Percentiles rank a stretch among this genome's conserved stretches.
These are phyloP conservation scores for Bombus soroeensis DNA, from an alignment of 1,140 invertebrate genomes.

Conservation along the genomic window DNA sequence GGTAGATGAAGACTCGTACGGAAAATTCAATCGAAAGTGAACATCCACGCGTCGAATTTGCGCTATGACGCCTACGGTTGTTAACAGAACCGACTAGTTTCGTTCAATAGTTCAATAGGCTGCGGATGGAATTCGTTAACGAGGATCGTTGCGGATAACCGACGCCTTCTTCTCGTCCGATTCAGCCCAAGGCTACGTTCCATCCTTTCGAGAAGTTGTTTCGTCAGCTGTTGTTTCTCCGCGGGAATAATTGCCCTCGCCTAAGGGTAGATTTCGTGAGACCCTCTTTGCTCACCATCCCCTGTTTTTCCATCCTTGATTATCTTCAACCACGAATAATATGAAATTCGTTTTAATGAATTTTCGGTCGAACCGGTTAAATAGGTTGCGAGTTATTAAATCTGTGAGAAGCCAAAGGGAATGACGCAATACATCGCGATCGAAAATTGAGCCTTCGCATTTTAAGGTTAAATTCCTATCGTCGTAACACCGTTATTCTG, in stretches of 20 bases:
- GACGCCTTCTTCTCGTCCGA: neutral
- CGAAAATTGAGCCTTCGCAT: neutral
- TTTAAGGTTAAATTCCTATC: neutral
- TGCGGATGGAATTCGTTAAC: slow-evolving; percentile 29
- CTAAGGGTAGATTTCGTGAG: no score
- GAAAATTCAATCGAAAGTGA: slow-evolving; percentile 1
- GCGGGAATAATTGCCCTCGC: neutral
- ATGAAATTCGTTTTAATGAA: slow-evolving; percentile 10
- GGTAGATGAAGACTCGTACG: neutral
- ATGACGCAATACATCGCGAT: no score
- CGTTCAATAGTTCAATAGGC: neutral
- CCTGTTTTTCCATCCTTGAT: neutral
- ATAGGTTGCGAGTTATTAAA: neutral
- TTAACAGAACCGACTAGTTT: slow-evolving; percentile 13
- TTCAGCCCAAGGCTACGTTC: neutral
- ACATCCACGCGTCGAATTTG: neutral
- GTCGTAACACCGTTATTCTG: neutral
- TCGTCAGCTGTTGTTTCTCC: slow-evolving; percentile 4
- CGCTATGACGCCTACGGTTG: neutral
- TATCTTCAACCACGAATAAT: neutral
- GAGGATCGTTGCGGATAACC: slow-evolving; percentile 38
- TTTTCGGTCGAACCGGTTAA: neutral
- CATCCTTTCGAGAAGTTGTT: neutral
- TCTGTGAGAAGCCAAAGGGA: no score
- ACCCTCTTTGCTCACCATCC: neutral